phyloP scores from a whole-genome alignment of 2,888 invertebrate genomes.

The Volucella bombylans region DNA sequence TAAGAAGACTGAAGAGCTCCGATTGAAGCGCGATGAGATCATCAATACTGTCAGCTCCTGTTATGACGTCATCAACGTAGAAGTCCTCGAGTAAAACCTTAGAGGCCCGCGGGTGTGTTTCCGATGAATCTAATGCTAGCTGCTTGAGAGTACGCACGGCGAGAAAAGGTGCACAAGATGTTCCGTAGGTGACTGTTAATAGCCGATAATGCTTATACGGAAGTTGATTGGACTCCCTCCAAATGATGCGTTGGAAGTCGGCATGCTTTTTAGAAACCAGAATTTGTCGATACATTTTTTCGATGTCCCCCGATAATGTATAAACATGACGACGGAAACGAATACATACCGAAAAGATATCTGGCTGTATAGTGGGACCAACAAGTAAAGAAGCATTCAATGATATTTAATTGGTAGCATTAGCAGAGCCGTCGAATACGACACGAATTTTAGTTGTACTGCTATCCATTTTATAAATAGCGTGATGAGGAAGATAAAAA shows the following conservation, averaged over 20 bases:
- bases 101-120: slow-evolving; percentile 46
- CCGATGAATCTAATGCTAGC: slow-evolving; percentile 40
- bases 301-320: slow-evolving; percentile 3
- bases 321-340: neutral
- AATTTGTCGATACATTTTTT: slow-evolving; percentile 43
- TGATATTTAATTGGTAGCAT: neutral
- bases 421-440: slow-evolving; percentile 12
- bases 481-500: neutral
- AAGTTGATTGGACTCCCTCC: slow-evolving; percentile 42
- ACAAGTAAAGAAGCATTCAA: too few species aligned
- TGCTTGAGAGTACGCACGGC: slow-evolving; percentile 59
- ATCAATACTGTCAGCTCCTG: slow-evolving; percentile 45
- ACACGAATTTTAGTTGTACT: too few species aligned
- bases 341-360: slow-evolving; percentile 3
- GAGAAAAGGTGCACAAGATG: slow-evolving; percentile 54
- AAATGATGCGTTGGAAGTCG: slow-evolving; percentile 60
- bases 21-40: slow-evolving; percentile 11
- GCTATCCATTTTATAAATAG: too few species aligned
- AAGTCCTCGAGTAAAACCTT: slow-evolving; percentile 52
- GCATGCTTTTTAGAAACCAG: slow-evolving; percentile 49
- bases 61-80: slow-evolving; percentile 59
- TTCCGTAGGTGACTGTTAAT: slow-evolving; percentile 63
- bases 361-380: neutral
- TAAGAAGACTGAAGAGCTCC: neutral
- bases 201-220: slow-evolving; percentile 48